These are phyloP conservation scores for Chalcosyrphus nemorum DNA, from an alignment of 2,888 invertebrate genomes.

Conservation along the genomic window DNA sequence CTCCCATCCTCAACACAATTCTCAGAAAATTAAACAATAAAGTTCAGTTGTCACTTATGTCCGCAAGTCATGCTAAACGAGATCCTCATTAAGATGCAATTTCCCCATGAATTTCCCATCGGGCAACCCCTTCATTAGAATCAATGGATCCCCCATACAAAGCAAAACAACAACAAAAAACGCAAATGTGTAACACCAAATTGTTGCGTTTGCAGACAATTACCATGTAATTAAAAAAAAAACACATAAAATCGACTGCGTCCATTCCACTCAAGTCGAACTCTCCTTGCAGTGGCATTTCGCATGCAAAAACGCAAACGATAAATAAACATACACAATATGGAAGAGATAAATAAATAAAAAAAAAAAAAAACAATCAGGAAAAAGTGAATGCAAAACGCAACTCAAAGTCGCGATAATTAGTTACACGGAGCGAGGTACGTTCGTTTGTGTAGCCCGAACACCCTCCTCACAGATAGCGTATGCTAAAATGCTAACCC, in stretches of 20 bases:
- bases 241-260: not conserved
- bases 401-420: constrained; percentile 68
- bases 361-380: not conserved
- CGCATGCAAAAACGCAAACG: constrained; percentile 54
- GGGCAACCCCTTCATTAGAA: constrained; percentile 6
- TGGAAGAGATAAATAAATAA: constrained; percentile 3
- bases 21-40: not conserved
- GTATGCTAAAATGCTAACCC: constrained; percentile 54
- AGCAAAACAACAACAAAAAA: too few species aligned
- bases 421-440: constrained; percentile 51
- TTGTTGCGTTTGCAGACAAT: constrained; percentile 34
- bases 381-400: constrained; percentile 65
- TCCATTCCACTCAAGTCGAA: constrained; percentile 42
- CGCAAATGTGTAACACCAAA: constrained; percentile 37
- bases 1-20: too few species aligned
- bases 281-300: constrained; percentile 24
- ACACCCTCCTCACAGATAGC: constrained; percentile 13
- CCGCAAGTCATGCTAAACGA: not conserved
- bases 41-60: not conserved
- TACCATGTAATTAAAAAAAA: constrained; percentile 53
- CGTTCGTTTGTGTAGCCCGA: not conserved
- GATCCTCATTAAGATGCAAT: not conserved
- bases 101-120: not conserved
- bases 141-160: constrained; percentile 8
- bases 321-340: constrained; percentile 40